phyloP scores from a whole-genome alignment of 2,113 vertebrate genomes.

The Tympanuchus pallidicinctus region DNA sequence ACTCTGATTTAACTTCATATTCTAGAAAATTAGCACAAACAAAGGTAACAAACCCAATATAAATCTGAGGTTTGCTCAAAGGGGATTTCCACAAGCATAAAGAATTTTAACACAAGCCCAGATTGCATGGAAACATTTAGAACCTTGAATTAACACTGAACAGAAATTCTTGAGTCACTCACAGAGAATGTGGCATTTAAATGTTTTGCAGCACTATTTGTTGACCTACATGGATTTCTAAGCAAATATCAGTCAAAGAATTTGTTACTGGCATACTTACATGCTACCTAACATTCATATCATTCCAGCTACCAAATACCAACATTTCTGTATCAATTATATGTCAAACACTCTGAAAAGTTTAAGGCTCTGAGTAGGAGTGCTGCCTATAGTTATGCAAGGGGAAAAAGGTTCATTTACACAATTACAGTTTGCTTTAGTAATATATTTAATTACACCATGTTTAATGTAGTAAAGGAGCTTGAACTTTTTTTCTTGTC shows the following conservation, averaged over 20 bases:
- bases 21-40: not conserved
- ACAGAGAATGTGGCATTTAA: not conserved
- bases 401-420: not conserved
- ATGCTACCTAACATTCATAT: not conserved
- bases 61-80: constrained; percentile 1
- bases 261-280: not conserved
- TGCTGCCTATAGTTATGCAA: not conserved
- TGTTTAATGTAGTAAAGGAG: not conserved
- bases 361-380: not conserved
- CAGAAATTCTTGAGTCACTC: not conserved
- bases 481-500: not conserved
- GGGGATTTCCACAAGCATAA: not conserved
- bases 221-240: not conserved
- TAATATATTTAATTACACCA: not conserved
- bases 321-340: not conserved
- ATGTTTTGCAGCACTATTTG: not conserved
- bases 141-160: not conserved
- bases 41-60: not conserved
- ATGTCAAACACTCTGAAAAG: not conserved
- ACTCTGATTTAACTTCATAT: not conserved
- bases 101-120: not conserved
- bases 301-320: not conserved
- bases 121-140: not conserved
- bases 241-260: not conserved
- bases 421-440: not conserved